Evolutionary conservation across 2,888 invertebrate species (phyloP), one percentile per base, ranked within the genome.

Genomic region (Hesperia comma): DNA sequence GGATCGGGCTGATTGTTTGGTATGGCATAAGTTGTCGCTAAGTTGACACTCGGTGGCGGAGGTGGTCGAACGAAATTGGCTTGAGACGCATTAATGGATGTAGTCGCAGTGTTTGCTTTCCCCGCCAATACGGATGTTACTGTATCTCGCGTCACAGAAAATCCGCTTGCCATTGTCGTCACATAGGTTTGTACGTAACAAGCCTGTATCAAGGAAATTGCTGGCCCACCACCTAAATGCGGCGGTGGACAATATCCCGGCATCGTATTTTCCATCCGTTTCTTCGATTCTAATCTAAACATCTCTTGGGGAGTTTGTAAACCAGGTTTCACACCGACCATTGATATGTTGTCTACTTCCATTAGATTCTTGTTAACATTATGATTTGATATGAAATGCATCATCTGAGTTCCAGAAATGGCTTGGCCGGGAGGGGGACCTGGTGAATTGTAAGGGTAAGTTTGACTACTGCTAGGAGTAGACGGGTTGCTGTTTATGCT

Each of bases 71-170:
- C 74, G 68, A 85, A 92, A 77, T 81, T 93, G 63, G 77, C 94
- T 70, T 89, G 90, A 6, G 95, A 94, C 33, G 94, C 94, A 74
- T 95, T 96, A 32, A 96, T 94, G 0, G 96, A 95, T 0, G 96
- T 96, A 0, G 96, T 96, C 0, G 95, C 95, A 0, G 96, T 96
- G 74, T 95, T 95, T 0, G 96, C 94, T 81, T 95, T 94, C 3
- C 96, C 96, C 2, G 96, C 96, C 69, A 96, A 83, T 1, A 97
- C 96, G 0, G 95, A 96, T 0, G 97, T 97, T 19, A 97, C 96
- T 0, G 97, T 97, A 79, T 97, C 97, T 73, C 96, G 94, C 41
- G 96, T 96, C 2, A 95, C 95, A 0, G 96, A 96, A 79, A 96
- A 95, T 8, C 96, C 95, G 78, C 96, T 95, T 0, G 96, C 96